phyloP scores from a whole-genome alignment of 2,888 invertebrate species.

The Cremastobaeus sp. region DNA sequence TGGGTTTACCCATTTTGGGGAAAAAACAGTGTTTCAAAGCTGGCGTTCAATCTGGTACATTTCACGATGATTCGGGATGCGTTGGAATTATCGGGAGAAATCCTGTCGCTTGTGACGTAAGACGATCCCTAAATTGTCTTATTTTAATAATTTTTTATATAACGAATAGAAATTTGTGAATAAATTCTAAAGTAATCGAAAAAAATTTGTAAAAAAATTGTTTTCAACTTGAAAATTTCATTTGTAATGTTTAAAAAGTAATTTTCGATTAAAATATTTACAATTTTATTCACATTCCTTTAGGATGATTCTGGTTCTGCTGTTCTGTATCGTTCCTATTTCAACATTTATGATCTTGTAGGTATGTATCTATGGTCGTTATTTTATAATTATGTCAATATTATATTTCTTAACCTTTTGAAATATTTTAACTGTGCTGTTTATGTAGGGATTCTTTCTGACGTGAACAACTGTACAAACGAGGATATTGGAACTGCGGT shows the following conservation, averaged over 20 bases:
- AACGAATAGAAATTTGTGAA: neutral
- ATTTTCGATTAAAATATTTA: neutral
- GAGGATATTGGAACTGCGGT: constrained; percentile 76
- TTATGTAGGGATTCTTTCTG: constrained; percentile 79
- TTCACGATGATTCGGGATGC: constrained; percentile 80
- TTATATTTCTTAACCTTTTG: neutral
- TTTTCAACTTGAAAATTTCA: neutral
- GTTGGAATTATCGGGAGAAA: constrained; percentile 79
- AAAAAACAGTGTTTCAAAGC: constrained; percentile 78
- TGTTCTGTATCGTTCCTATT: constrained; percentile 79
- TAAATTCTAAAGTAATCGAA: neutral
- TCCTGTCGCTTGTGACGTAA: constrained; percentile 79
- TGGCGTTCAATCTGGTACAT: constrained; percentile 70
- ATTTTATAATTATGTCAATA: neutral
- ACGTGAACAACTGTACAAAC: constrained; percentile 79
- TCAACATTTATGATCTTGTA: constrained; percentile 80
- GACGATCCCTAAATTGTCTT: constrained; percentile 76
- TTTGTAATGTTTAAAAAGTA: neutral
- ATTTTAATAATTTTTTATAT: neutral
- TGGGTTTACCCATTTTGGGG: constrained; percentile 80
- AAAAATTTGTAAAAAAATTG: neutral
- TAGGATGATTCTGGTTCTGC: constrained; percentile 81
- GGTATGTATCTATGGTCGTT: constrained; percentile 75
- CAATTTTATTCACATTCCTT: constrained; percentile 58
- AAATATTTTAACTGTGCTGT: neutral